phyloP scores from a whole-genome alignment of 2,888 invertebrate genomes.

The Cephus rjabovi region DNA sequence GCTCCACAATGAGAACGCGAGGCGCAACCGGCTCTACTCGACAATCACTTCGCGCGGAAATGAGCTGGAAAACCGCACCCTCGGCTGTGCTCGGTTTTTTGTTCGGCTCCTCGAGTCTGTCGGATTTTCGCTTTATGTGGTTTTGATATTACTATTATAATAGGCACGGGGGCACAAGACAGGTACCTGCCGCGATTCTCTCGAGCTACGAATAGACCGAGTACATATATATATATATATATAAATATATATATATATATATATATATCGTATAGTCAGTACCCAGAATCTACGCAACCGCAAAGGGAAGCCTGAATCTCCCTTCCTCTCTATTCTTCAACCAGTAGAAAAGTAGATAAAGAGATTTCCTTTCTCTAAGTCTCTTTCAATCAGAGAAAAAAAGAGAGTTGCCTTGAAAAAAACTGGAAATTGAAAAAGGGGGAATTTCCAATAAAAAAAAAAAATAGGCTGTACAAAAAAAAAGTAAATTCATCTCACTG shows the following conservation, averaged over 20 bases:
- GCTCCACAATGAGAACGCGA: conserved; percentile 40
- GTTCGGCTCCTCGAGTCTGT: conserved; percentile 43
- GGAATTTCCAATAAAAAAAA: not conserved
- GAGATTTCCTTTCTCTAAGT: not conserved
- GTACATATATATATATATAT: too few relatives aligned
- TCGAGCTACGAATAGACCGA: not conserved
- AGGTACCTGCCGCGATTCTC: conserved; percentile 1
- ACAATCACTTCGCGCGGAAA: conserved; percentile 62
- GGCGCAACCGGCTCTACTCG: conserved; percentile 40
- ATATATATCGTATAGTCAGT: too few relatives aligned
- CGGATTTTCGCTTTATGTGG: conserved; percentile 47
- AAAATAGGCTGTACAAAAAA: not conserved
- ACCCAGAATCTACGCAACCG: not conserved
- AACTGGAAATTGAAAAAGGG: not conserved
- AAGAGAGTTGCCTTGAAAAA: not conserved
- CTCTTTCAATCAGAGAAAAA: not conserved
- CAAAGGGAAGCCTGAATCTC: not conserved
- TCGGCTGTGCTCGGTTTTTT: conserved; percentile 31
- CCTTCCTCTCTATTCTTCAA: not conserved
- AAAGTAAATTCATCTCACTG: not conserved
- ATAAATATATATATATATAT: too few relatives aligned
- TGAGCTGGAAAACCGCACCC: conserved; percentile 64
- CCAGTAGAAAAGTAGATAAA: not conserved
- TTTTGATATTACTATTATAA: conserved; percentile 52
- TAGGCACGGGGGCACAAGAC: conserved; percentile 28